Evolutionary conservation across 2,797 vertebrate genomes (phyloP), one percentile per base, ranked within the genome.

Genomic region (Siniperca scherzeri): DNA sequence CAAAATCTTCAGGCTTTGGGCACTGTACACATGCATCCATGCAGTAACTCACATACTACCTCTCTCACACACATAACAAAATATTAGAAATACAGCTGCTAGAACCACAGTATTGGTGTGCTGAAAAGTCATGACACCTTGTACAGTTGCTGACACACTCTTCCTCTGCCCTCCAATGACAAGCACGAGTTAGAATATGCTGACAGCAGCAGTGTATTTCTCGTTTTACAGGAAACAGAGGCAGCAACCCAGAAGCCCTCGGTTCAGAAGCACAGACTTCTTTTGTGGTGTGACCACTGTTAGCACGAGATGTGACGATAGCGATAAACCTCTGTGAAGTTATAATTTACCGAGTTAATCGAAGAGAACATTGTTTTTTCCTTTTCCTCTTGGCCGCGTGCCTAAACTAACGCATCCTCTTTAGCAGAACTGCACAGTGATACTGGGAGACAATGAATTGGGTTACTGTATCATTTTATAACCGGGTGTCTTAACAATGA

Each of bases 171-270:
- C 16, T 66, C 57, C 71, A 16, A 70, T 88, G 80, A 91, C 87
- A 91, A 59, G 80, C 89, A 78, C 70, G 71, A 83, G 50, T 48
- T 27, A 40, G 11, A 91, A 82, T 80, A 40, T 87, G 92, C 91
- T 90, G 88, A 92, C 88, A 67, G 76, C 57, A 83, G 80, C 72
- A 56, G 10, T 3, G 11, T 42, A 6, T 81, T 91, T 92, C 88
- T 91, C 71, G 82, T 82, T 50, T 87, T 62, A 91, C 91, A 93
- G 93, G 92, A 95, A 94, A 80, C 56, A 71, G 85, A 90, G 86
- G 89, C 68, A 80, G 38, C 55, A 62, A 66, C n/a, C 38, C 30
- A 27, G 68, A 86, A 86, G 76, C 57, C 56, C 61, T 84, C 4
- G 4, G 21, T 59, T 87, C 67, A 21, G 16, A 70, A 59, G 57